Evolutionary conservation across 2,113 vertebrate genomes (phyloP).

Genomic region (Emydura subglobosa): DNA sequence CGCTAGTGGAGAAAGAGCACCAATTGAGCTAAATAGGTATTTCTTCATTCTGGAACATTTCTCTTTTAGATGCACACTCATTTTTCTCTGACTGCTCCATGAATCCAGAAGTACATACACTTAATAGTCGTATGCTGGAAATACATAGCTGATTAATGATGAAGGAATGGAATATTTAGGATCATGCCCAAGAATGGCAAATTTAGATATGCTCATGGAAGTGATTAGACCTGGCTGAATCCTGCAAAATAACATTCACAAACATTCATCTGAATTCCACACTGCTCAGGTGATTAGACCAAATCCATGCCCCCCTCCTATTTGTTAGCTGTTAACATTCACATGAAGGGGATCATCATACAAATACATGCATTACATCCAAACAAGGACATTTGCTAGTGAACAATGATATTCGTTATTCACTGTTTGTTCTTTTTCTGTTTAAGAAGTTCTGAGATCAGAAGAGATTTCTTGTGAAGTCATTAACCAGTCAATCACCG

Average conservation of each 20-base stretch:
- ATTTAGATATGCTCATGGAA: background rate
- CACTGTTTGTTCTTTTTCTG: background rate
- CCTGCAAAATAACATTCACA: background rate
- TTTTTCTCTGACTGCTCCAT: constrained; percentile 10
- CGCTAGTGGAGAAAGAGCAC: background rate
- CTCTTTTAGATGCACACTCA: background rate
- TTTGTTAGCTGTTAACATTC: background rate
- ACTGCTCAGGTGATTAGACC: background rate
- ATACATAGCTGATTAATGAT: background rate
- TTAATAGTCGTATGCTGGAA: constrained; percentile 34
- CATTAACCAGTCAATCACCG: background rate
- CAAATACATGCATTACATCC: background rate
- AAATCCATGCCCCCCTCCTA: background rate
- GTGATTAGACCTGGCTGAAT: background rate
- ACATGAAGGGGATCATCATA: background rate
- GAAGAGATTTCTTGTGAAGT: background rate
- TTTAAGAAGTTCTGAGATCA: background rate
- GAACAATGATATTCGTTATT: background rate
- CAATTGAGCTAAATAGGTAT: background rate
- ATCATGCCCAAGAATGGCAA: background rate
- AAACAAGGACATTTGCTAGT: background rate
- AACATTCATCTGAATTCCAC: background rate
- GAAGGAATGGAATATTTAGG: background rate
- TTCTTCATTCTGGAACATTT: background rate
- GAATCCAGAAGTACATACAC: background rate